phyloP scores from a whole-genome alignment of 1,140 invertebrate species.

The Tetragnatha versicolor region DNA sequence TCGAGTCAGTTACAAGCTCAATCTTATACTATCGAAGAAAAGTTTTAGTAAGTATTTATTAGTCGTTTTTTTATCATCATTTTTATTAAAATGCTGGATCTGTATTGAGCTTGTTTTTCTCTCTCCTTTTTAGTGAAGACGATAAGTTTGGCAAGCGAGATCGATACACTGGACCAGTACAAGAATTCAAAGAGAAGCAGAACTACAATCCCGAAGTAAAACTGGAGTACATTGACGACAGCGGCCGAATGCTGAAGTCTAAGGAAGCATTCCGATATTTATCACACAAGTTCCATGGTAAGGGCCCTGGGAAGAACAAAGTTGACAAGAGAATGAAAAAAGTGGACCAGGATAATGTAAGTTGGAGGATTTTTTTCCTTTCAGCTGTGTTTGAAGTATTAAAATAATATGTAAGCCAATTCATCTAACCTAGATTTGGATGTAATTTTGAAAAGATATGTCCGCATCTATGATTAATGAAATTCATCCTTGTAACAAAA shows the following conservation, averaged over 20 bases:
- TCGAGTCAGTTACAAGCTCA: constrained; percentile 82
- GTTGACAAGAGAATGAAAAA: constrained; percentile 97
- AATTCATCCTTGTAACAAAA: too few species aligned
- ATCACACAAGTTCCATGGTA: constrained; percentile 98
- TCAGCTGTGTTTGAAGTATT: too few species aligned
- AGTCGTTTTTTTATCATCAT: background rate
- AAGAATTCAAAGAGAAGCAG: constrained; percentile 94
- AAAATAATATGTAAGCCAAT: too few species aligned
- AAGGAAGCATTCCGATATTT: constrained; percentile 91
- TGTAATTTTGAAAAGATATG: too few species aligned
- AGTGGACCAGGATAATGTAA: constrained; percentile 87
- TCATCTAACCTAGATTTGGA: too few species aligned
- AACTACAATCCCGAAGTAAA: constrained; percentile 94
- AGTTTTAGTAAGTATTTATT: constrained; percentile 65
- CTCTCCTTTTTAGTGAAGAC: constrained; percentile 73
- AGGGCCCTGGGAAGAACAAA: constrained; percentile 99
- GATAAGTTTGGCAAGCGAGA: constrained; percentile 75
- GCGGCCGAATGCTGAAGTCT: constrained; percentile 84
- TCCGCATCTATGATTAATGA: too few species aligned
- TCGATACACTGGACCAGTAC: constrained; percentile 82
- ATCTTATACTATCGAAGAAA: constrained; percentile 97
- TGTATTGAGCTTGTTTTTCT: constrained; percentile 5
- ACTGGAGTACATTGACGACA: constrained; percentile 97
- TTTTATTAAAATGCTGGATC: background rate
- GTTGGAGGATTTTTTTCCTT: constrained; percentile 55